Conservation (phyloP, 1,140 invertebrate genomes). For the Daktulosphaira vitifoliae region DNA sequence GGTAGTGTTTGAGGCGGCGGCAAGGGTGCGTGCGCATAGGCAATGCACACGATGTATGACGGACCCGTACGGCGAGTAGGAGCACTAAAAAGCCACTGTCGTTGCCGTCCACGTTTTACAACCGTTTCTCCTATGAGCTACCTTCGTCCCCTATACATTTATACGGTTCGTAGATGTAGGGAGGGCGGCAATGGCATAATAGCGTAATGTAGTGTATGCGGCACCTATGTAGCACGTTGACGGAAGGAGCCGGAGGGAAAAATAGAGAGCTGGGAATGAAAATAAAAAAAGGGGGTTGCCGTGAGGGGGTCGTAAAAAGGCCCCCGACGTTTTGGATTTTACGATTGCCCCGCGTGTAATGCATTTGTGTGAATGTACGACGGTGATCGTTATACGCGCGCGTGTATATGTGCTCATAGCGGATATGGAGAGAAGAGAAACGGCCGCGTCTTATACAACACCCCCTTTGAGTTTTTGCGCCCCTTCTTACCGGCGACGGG, state of each 20-base stretch:
- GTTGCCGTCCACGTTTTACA: background rate
- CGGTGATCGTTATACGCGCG: background rate
- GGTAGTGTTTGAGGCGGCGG: background rate
- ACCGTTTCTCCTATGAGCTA: slow-evolving; percentile 10
- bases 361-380: too few relatives aligned
- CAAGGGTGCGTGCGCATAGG: background rate
- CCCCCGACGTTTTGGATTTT: slow-evolving; percentile 25
- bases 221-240: background rate
- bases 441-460: background rate
- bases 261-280: background rate
- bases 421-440: background rate
- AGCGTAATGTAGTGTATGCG: background rate
- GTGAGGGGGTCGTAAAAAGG: slow-evolving; percentile 32
- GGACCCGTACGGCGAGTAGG: background rate
- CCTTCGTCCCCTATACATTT: background rate
- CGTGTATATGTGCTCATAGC: background rate
- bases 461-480: background rate
- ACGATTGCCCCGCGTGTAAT: background rate
- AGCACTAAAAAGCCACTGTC: slow-evolving; percentile 15
- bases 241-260: background rate
- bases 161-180: background rate
- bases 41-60: too few relatives aligned
- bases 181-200: background rate
- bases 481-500: background rate
- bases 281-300: slow-evolving; percentile 23